These are phyloP conservation scores for Syritta pipiens DNA, from an alignment of 2,888 invertebrate genomes.

Conservation along the genomic window DNA sequence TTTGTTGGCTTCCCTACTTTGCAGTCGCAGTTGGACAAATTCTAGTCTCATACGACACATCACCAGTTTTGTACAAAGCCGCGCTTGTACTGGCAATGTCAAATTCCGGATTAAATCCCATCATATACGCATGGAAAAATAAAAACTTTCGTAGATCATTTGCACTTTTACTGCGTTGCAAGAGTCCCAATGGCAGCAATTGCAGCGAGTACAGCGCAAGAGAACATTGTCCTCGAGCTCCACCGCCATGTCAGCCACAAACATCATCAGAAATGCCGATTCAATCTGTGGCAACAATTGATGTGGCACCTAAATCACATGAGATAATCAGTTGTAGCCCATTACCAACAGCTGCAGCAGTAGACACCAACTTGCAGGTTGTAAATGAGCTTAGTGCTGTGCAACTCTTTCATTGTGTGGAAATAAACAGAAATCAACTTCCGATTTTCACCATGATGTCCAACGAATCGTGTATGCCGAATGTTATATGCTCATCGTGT, in stretches of 20 bases:
- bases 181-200: slow-evolving; percentile 82
- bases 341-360: too few species aligned
- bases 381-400: slow-evolving; percentile 15
- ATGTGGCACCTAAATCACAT: too few species aligned
- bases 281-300: neutral
- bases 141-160: slow-evolving; percentile 88
- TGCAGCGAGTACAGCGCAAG: slow-evolving; percentile 68
- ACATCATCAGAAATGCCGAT: neutral
- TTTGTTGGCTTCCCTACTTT: slow-evolving; percentile 91
- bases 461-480: slow-evolving; percentile 18
- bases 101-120: slow-evolving; percentile 89
- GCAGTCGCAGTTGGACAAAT: slow-evolving; percentile 84
- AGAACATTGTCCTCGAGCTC: slow-evolving; percentile 14
- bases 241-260: neutral
- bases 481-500: slow-evolving; percentile 41
- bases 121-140: slow-evolving; percentile 93
- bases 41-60: slow-evolving; percentile 80
- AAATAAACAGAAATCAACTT: slow-evolving; percentile 9
- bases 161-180: slow-evolving; percentile 84
- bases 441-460: slow-evolving; percentile 1
- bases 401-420: slow-evolving; percentile 7
- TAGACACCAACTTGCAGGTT: too few species aligned
- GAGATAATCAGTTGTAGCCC: slow-evolving; percentile 2
- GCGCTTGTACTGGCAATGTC: slow-evolving; percentile 87
- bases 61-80: slow-evolving; percentile 82